Conservation (phyloP, 2,888 invertebrate genomes). For the Tenthredo mesomela region DNA sequence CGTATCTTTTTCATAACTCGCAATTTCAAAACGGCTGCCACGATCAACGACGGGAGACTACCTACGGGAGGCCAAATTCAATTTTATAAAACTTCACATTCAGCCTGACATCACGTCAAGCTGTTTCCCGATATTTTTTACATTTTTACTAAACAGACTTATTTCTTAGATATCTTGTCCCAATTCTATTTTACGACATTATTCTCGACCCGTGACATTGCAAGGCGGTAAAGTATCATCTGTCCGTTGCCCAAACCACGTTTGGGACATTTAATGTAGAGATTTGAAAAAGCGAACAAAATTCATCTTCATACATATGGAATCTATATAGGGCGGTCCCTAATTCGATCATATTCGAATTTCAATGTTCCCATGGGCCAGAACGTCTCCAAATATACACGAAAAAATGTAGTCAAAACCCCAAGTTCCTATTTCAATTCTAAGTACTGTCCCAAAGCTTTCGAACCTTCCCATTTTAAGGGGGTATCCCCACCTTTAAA, state of each 20-base stretch:
- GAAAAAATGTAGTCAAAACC: too few relatives aligned
- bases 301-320: not conserved
- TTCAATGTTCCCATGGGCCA: too few relatives aligned
- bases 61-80: constrained; percentile 1
- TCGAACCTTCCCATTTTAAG: too few relatives aligned
- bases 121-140: constrained; percentile 7
- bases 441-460: too few relatives aligned
- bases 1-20: not conserved
- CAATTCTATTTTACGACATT: not conserved
- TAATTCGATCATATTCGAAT: too few relatives aligned
- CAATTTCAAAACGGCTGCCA: not conserved
- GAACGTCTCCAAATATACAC: too few relatives aligned
- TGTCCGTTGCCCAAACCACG: constrained; percentile 27
- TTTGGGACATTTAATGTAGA: not conserved
- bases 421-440: too few relatives aligned
- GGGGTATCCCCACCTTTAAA: too few relatives aligned
- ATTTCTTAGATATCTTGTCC: constrained; percentile 4
- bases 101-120: constrained; percentile 1
- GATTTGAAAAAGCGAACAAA: not conserved
- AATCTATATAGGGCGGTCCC: too few relatives aligned
- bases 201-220: constrained; percentile 16
- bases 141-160: constrained; percentile 5
- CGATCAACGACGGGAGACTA: not conserved
- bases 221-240: not conserved
- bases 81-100: constrained; percentile 18